A percentile compares a stretch with the other conserved stretches of the same genome.
phyloP scores from a whole-genome alignment of 2,113 vertebrate genomes.

The Rhinichthys klamathensis region DNA sequence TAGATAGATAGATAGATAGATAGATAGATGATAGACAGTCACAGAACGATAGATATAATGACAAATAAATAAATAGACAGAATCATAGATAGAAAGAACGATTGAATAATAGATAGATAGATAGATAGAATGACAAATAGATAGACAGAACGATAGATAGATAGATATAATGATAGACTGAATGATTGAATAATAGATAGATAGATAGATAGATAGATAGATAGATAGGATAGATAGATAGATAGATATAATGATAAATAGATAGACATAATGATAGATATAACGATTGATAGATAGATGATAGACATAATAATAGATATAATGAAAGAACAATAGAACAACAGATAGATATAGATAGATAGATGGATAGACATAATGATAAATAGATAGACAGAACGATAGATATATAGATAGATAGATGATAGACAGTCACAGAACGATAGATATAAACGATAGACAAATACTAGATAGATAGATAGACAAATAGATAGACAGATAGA shows the following conservation, averaged over 20 bases:
- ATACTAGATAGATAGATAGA: not conserved
- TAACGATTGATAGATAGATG: not conserved
- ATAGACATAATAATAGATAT: not conserved
- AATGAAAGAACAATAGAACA: too few species aligned
- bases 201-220: too few species aligned
- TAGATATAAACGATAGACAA: too few species aligned
- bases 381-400: too few species aligned
- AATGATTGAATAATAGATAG: too few species aligned
- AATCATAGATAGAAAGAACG: too few species aligned
- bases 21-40: not conserved
- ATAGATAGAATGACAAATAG: too few species aligned
- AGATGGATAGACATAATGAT: not conserved
- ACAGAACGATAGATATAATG: not conserved
- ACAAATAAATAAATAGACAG: not conserved
- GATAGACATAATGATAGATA: not conserved
- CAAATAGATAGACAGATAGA: not conserved
- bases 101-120: not conserved
- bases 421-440: too few species aligned
- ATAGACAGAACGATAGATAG: too few species aligned
- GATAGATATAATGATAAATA: too few species aligned
- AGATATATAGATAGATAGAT: not conserved
- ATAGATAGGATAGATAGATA: not conserved
- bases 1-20: not conserved
- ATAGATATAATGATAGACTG: too few species aligned
- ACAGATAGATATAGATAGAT: not conserved